phyloP scores from a whole-genome alignment of 2,888 invertebrate genomes.

The Pteria penguin region DNA sequence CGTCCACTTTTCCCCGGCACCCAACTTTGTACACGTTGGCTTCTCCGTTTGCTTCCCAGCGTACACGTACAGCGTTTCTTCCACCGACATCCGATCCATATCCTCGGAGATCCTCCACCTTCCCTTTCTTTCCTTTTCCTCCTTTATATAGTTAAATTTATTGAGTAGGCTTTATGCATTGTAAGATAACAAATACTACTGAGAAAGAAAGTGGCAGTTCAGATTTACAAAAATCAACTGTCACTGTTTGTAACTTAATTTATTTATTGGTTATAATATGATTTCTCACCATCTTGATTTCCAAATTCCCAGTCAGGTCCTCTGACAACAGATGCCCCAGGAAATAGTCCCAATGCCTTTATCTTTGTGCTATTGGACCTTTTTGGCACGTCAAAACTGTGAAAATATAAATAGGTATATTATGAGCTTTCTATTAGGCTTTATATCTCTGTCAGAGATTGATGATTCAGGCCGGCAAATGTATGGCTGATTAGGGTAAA shows the following conservation, averaged over 20 bases:
- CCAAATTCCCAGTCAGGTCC: conserved; percentile 94
- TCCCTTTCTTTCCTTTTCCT: conserved; percentile 85
- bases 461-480: too few relatives aligned
- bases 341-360: conserved; percentile 88
- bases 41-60: conserved; percentile 88
- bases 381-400: conserved; percentile 84
- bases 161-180: too few relatives aligned
- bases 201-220: too few relatives aligned
- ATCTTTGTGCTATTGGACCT: conserved; percentile 85
- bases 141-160: conserved; percentile 64
- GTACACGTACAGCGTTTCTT: conserved; percentile 91
- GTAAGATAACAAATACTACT: too few relatives aligned
- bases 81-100: conserved; percentile 92
- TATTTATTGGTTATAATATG: too few relatives aligned
- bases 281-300: conserved; percentile 88
- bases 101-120: conserved; percentile 89
- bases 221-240: not conserved
- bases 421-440: too few relatives aligned
- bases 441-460: too few relatives aligned
- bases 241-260: not conserved
- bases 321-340: conserved; percentile 88
- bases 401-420: too few relatives aligned
- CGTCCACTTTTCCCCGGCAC: conserved; percentile 92
- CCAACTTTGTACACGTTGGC: conserved; percentile 90
- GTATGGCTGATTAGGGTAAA: too few relatives aligned